Conservation (phyloP, 2,797 vertebrate genomes). For the Phrynocephalus guinanensis region DNA sequence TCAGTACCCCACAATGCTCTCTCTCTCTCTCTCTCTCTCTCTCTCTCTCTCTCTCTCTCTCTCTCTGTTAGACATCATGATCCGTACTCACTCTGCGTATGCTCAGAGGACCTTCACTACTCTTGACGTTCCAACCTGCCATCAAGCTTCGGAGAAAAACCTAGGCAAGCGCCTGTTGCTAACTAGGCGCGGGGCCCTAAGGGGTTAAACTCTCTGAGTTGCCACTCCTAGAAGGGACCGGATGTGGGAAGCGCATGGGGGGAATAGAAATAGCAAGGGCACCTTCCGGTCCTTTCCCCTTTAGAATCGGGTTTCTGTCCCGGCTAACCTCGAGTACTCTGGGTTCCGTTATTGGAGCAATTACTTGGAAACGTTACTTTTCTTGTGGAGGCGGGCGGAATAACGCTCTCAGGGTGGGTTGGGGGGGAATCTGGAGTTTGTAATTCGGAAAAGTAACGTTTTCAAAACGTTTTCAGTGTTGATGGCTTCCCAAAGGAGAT, state of each 20-base stretch:
- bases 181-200: not conserved
- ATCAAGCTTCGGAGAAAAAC: not conserved
- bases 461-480: no score
- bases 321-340: not conserved
- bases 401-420: no score
- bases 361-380: no score
- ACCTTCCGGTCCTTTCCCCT: not conserved
- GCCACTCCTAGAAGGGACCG: not conserved
- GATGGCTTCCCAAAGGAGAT: no score
- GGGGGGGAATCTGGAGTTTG: no score
- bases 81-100: not conserved
- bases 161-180: no score
- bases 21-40: no score
- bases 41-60: no score
- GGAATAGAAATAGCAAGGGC: fast-evolving
- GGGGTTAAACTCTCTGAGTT: not conserved
- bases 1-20: no score
- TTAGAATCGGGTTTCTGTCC: not conserved
- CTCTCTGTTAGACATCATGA: not conserved
- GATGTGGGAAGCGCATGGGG: not conserved
- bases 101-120: not conserved
- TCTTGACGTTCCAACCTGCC: not conserved
- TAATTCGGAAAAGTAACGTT: no score
- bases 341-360: no score
- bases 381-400: no score